Evolutionary conservation across 2,888 invertebrate genomes (phyloP), one percentile per base, ranked within the genome.

Genomic region (Troilus luridus): DNA sequence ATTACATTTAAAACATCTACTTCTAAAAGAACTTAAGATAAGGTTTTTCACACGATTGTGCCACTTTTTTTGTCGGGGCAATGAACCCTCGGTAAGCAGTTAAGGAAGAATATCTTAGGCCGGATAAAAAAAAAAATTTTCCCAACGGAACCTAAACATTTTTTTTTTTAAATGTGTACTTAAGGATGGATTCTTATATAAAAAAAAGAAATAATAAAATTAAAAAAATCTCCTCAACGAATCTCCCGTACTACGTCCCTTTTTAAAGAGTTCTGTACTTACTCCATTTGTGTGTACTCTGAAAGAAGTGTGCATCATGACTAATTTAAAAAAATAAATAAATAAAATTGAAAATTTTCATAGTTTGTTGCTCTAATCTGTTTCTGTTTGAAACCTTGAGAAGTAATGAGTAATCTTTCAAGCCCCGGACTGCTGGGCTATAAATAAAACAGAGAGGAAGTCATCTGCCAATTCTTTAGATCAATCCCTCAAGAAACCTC

Each of bases 41-140:
- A 77, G 72, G 41, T 41, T 41, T 77, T 77, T 77, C 72, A 77
- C 72, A 77, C 72, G 72, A 19, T 9, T 41, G 72, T 77, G 72
- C 72, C 19, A 77, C 27, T 41, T 77, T 77, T 72, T 77, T 77
- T 27, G 27, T 41, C 8, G 27, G 7, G 17, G 72, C 14, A 27
- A 24, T 41, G 72, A 41, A 41, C 72, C 41, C 72, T 72, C 27
- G 5, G 1, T 14, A 3, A 27, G 72, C 7, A 24, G 24, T 14
- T 72, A 27, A 77, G 72, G 72, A 41, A 67, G 67, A 24, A 24
- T 67, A 77, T 77, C 27, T 27, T 41, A 6, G 41, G 72, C 27
- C 17, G 27, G 17, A 41, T 77, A 12, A 77, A 77, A 67, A n/a
- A 67, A 64, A 41, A 27, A 77, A 77, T 41, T 0, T 14, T 6